These are phyloP conservation scores for Brachionus rotundiformis DNA, from an alignment of 1,140 invertebrate species.

Conservation along the genomic window DNA sequence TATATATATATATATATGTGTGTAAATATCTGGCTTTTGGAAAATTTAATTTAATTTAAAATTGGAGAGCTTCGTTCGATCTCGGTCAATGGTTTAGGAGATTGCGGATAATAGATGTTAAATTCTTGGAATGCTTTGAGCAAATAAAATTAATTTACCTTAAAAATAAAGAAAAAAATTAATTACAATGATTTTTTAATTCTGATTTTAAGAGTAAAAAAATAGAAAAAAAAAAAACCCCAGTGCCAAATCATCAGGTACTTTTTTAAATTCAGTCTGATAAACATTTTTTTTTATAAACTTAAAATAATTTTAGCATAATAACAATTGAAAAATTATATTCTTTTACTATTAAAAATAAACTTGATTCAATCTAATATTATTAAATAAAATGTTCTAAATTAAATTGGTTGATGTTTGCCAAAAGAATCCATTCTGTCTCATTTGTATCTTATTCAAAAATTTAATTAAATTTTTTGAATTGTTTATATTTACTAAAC, in stretches of 20 bases:
- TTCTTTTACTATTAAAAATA: no score
- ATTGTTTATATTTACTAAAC: background rate
- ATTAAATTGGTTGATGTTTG: background rate
- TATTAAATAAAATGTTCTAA: no score
- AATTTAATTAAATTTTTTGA: no score
- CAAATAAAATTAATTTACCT: conserved; percentile 7
- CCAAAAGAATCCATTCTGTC: no score
- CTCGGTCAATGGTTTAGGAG: background rate
- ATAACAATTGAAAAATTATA: background rate
- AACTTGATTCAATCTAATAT: no score
- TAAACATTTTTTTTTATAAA: background rate
- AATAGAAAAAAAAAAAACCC: background rate
- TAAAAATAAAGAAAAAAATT: background rate
- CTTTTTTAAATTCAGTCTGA: no score
- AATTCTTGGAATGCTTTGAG: background rate
- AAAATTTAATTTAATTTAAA: background rate
- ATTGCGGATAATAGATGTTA: background rate
- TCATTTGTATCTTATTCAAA: no score
- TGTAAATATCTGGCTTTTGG: background rate
- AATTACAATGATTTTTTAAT: no score
- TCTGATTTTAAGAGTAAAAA: no score
- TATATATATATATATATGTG: no score
- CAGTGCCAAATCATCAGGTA: background rate
- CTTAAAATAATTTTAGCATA: background rate
- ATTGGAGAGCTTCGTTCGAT: background rate